Percentiles rank a stretch among this genome's conserved stretches.
These are phyloP conservation scores for Hemicentrotus pulcherrimus DNA, from an alignment of 35 echinoderm and acorn worm genomes.

Conservation along the genomic window DNA sequence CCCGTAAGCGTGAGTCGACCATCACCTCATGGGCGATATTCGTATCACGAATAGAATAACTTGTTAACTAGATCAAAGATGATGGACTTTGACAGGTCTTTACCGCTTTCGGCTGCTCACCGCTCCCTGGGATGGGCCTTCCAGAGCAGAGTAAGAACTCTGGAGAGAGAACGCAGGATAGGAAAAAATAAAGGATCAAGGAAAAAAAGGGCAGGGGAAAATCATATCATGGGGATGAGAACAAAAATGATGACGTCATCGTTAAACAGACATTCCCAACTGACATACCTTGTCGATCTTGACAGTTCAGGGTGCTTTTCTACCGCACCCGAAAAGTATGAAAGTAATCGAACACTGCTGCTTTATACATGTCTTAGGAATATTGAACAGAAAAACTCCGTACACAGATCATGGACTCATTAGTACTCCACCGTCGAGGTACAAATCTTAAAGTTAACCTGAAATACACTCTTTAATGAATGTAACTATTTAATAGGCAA, in stretches of 20 bases:
- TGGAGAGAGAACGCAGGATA: not conserved
- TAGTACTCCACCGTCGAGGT: no score
- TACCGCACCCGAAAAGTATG: not conserved
- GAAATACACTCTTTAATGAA: no score
- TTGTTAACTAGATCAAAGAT: slow-evolving; percentile 35
- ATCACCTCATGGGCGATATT: not conserved
- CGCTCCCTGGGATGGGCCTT: slow-evolving; percentile 8
- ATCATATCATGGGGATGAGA: not conserved
- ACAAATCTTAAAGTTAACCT: no score
- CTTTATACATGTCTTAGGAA: not conserved
- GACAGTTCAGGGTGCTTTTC: not conserved
- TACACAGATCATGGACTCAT: no score
- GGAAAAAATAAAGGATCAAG: not conserved
- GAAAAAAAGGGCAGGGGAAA: not conserved
- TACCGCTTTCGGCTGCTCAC: not conserved
- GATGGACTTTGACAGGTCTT: slow-evolving; percentile 1
- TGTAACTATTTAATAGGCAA: no score
- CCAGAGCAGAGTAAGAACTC: not conserved
- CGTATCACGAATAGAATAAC: not conserved
- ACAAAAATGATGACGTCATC: slow-evolving; percentile 9
- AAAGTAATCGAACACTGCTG: not conserved
- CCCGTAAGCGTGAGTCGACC: slow-evolving; percentile 6
- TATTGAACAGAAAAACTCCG: no score
- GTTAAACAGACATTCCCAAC: not conserved
- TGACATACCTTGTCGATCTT: not conserved